Evolutionary conservation across 2,888 invertebrate species (phyloP), one percentile per base, ranked within the genome.

Genomic region (Caenorhabditis doughertyi): DNA sequence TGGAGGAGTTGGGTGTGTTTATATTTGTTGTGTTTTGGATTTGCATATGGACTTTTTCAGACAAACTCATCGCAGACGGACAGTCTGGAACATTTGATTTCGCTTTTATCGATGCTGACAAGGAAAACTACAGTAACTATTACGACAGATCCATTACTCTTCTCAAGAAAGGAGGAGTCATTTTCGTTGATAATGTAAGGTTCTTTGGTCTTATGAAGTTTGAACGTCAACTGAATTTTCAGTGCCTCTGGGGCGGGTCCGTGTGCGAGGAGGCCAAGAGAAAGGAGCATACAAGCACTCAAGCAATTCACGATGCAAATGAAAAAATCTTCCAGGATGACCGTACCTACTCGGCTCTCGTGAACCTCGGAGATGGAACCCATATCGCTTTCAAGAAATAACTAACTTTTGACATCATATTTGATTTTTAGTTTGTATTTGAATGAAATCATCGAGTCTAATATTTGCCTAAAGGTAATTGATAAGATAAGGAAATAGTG

Each of bases 141-240:
- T 93, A 92, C 85, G 92, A 93, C 60, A 77, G 85, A 44, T 89
- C 89, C 62, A 85, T 93, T 55, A 76, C 87, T 47, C 88, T 93
- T 53, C 58, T 93, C 18, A 83, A 92, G 8, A 81, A 87, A 23
- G 92, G 92, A n/a, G 93, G 93, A 53, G 90, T 93, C 64, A 92
- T 93, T 47, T 90, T 92, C 3, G 86, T 93, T 29, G 93, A 93
- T 84, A 93, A 93, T 72, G 90, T 90, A 56, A 86, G 88, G 44
- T 53, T 21, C 13, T 35, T 29, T 8, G 4, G 29, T 11, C 27
- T 29, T 16, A 7, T 21, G 5, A 18, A 49, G 21, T 2, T n/a
- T 29, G 1, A 29, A 5, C 11, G 1, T 60, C 23, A 39, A 39
- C 4, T 35, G 1, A 32, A 1, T 23, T 51, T 83, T 44, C 73